Conservation (phyloP, 92 coral and sea anemone genomes). For the Siderastrea radians region DNA sequence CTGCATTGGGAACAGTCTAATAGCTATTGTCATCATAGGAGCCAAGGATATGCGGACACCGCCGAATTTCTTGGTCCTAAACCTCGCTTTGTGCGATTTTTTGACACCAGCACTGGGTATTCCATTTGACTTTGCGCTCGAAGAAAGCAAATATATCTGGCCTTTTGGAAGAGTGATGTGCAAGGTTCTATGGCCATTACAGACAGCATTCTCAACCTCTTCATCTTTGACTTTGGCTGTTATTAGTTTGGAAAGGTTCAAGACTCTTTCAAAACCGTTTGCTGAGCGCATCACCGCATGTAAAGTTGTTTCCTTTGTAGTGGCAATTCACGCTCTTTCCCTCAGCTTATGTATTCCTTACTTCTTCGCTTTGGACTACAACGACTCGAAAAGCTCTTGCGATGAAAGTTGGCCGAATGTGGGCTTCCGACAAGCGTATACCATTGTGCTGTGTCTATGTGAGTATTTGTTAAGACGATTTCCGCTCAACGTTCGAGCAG, state of each 20-base stretch:
- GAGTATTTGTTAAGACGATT: slow-evolving; percentile 58
- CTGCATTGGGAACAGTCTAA: slow-evolving; percentile 73
- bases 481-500: too few relatives aligned
- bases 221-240: slow-evolving; percentile 82
- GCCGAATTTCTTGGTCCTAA: slow-evolving; percentile 75
- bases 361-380: slow-evolving; percentile 53
- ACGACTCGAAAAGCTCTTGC: slow-evolving; percentile 35
- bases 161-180: slow-evolving; percentile 78
- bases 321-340: slow-evolving; percentile 63
- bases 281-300: slow-evolving; percentile 44
- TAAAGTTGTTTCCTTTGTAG: slow-evolving; percentile 34
- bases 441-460: slow-evolving; percentile 56
- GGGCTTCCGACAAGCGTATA: slow-evolving; percentile 56
- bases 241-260: slow-evolving; percentile 83
- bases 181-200: slow-evolving; percentile 70
- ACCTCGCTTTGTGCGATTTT: slow-evolving; percentile 83
- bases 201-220: slow-evolving; percentile 72
- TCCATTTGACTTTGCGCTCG: slow-evolving; percentile 81
- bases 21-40: slow-evolving; percentile 63
- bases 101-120: slow-evolving; percentile 77
- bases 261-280: slow-evolving; percentile 75
- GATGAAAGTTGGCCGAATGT: slow-evolving; percentile 55
- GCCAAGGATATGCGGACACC: slow-evolving; percentile 70
- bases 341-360: slow-evolving; percentile 70
- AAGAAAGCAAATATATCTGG: slow-evolving; percentile 66